phyloP scores from a whole-genome alignment of 2,113 vertebrate species.

The Melozone crissalis region DNA sequence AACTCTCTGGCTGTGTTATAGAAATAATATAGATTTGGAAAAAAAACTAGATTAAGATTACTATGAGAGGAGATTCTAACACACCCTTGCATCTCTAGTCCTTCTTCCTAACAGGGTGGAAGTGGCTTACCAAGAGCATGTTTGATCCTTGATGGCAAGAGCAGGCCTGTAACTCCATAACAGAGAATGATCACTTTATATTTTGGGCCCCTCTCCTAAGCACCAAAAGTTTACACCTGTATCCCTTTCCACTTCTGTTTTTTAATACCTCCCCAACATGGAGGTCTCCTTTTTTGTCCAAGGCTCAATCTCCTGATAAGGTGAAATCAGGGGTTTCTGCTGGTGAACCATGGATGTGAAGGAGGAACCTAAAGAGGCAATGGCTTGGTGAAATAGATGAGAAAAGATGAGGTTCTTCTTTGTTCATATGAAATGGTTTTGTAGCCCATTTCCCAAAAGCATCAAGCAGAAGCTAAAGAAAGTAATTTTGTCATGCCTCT shows the following conservation, averaged over 20 bases:
- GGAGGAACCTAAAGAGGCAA: neutral
- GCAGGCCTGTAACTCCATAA: neutral
- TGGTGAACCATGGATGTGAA: neutral
- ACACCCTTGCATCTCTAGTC: neutral
- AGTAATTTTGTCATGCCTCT: neutral
- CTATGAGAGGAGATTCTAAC: neutral
- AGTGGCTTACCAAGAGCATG: neutral
- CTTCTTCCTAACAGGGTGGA: neutral
- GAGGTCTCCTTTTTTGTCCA: neutral
- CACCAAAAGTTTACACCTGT: neutral
- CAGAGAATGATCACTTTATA: neutral
- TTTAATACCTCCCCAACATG: neutral
- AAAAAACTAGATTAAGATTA: neutral
- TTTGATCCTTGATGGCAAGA: neutral
- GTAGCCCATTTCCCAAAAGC: neutral
- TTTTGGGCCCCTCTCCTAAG: neutral
- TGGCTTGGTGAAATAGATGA: neutral
- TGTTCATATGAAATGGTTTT: neutral
- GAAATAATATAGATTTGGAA: neutral
- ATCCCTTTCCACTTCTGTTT: neutral
- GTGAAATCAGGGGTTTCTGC: neutral
- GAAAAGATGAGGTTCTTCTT: neutral
- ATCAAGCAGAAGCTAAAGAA: neutral
- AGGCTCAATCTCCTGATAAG: neutral
- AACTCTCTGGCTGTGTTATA: neutral